Evolutionary conservation across 1,140 invertebrate species (phyloP).

Genomic region (Watersipora subatra): DNA sequence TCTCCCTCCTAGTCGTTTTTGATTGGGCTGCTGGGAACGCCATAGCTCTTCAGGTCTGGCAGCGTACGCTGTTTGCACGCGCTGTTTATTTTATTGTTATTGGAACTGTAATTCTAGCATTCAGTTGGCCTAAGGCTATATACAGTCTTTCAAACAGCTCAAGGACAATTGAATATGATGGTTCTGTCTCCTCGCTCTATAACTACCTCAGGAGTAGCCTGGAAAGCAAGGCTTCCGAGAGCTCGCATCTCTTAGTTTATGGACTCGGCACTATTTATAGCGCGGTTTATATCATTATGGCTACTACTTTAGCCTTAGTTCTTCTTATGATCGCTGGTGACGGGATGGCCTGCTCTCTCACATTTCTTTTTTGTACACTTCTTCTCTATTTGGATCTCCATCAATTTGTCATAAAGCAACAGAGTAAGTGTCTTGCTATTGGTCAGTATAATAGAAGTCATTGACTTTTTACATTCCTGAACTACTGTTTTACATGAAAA

Average conservation of each 20-base stretch:
- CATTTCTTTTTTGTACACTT: slow-evolving; percentile 41
- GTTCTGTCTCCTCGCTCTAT: not conserved
- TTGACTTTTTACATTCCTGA: no score
- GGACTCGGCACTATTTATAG: slow-evolving; percentile 49
- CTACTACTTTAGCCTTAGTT: slow-evolving; percentile 28
- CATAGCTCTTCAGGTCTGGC: slow-evolving; percentile 26
- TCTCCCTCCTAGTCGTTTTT: slow-evolving; percentile 14
- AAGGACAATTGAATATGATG: not conserved
- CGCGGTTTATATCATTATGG: slow-evolving; percentile 25
- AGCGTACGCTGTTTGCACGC: slow-evolving; percentile 24
- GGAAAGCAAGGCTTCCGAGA: slow-evolving; percentile 41
- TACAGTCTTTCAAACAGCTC: not conserved
- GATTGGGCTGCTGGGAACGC: slow-evolving; percentile 29
- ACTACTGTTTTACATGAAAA: no score
- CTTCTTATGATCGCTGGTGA: slow-evolving; percentile 46
- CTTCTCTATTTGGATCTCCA: slow-evolving; percentile 21
- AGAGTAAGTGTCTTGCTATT: no score
- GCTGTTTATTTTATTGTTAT: slow-evolving; percentile 21
- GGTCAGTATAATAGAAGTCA: no score
- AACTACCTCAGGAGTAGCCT: not conserved
- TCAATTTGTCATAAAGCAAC: no score
- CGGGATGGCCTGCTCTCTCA: slow-evolving; percentile 46
- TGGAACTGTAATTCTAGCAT: slow-evolving; percentile 24
- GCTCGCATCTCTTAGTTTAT: slow-evolving; percentile 50
- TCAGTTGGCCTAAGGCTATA: not conserved